These are phyloP conservation scores for Nemoura dubitans DNA, from an alignment of 2,888 invertebrate species.

Conservation along the genomic window DNA sequence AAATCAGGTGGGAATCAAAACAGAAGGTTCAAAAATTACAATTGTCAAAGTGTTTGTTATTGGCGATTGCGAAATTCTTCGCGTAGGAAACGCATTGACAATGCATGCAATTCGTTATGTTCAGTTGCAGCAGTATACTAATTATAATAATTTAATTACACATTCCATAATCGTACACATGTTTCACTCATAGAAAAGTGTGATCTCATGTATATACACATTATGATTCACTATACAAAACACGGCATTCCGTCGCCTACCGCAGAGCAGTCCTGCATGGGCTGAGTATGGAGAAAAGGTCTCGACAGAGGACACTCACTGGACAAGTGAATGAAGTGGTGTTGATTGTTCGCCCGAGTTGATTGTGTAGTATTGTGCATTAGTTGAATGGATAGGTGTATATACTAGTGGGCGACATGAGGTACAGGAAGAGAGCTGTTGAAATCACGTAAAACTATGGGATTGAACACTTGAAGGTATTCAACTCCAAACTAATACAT, in stretches of 20 bases:
- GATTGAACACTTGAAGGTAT: not conserved
- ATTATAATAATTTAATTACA: too few species aligned
- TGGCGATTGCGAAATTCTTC: too few species aligned
- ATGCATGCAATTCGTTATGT: too few species aligned
- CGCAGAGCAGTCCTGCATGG: not conserved
- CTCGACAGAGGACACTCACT: not conserved
- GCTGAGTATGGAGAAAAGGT: not conserved
- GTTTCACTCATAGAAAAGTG: too few species aligned
- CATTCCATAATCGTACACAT: too few species aligned
- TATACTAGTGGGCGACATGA: not conserved
- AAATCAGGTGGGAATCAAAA: too few species aligned
- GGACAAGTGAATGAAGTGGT: not conserved
- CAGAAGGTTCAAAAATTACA: too few species aligned
- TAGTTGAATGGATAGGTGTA: not conserved
- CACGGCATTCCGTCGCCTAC: not conserved
- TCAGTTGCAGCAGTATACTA: too few species aligned
- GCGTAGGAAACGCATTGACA: too few species aligned
- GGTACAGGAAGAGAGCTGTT: not conserved
- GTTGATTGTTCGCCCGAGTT: not conserved
- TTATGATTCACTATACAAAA: not conserved
- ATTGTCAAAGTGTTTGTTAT: too few species aligned
- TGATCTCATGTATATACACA: not conserved
- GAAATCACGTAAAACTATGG: constrained; percentile 12
- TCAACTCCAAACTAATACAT: not conserved
- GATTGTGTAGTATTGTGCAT: not conserved